Conservation (phyloP, 2,113 vertebrate genomes). For the Pungitius pungitius region DNA sequence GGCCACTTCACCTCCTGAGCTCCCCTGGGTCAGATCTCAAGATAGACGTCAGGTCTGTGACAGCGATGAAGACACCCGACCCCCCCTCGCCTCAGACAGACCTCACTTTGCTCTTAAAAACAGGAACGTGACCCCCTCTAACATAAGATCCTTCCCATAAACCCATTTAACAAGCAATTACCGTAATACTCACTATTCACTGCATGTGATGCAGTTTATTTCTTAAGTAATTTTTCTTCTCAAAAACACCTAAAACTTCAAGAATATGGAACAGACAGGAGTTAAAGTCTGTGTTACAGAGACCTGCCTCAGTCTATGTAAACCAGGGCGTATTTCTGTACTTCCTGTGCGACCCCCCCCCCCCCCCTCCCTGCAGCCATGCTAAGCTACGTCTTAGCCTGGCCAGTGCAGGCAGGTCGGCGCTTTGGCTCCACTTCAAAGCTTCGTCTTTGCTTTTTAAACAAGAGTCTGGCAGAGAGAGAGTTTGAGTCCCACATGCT, state of each 20-base stretch:
- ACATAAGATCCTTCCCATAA: not conserved
- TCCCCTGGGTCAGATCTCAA: slow-evolving; percentile 52
- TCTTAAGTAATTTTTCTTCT: not conserved
- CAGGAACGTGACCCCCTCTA: not conserved
- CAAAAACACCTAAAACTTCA: not conserved
- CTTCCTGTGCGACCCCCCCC: slow-evolving; percentile 20
- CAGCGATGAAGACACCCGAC: not conserved
- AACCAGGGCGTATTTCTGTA: slow-evolving; percentile 34
- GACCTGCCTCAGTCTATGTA: slow-evolving; percentile 2
- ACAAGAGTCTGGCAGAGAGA: slow-evolving; percentile 33
- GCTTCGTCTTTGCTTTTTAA: slow-evolving; percentile 28
- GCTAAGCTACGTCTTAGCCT: slow-evolving; percentile 21
- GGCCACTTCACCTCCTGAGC: slow-evolving; percentile 55
- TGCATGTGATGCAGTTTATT: not conserved
- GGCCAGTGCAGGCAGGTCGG: slow-evolving; percentile 33
- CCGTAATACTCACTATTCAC: not conserved
- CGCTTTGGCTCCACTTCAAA: slow-evolving; percentile 59
- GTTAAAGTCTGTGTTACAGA: not conserved
- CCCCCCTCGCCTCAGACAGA: not conserved
- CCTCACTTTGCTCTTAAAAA: not conserved
- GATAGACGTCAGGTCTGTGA: slow-evolving; percentile 30
- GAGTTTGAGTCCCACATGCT: slow-evolving; percentile 45
- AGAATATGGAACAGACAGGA: not conserved
- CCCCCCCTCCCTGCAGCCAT: not conserved
- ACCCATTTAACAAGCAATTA: not conserved